Percentiles rank a stretch among this genome's conserved stretches.
phyloP scores from a whole-genome alignment of 2,797 vertebrate species.

The Gallinago solitaria region DNA sequence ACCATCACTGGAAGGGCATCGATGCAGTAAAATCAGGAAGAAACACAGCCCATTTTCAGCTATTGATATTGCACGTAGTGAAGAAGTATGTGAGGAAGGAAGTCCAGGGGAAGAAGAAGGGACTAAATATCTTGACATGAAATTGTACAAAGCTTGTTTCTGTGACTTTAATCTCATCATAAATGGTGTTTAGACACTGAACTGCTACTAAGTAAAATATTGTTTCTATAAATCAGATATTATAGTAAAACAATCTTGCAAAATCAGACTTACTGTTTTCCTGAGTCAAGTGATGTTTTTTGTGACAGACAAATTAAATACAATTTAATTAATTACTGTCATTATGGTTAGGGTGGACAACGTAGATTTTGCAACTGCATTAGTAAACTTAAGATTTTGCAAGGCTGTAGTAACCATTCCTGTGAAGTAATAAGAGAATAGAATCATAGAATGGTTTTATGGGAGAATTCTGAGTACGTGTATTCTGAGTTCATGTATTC shows the following conservation, averaged over 20 bases:
- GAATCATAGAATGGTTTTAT: conserved; percentile 39
- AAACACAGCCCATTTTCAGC: not conserved
- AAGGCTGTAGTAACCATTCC: conserved; percentile 71
- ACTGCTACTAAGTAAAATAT: conserved; percentile 18
- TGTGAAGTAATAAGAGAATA: conserved; percentile 58
- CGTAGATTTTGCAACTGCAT: conserved; percentile 14
- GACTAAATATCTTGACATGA: not conserved
- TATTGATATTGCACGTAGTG: not conserved
- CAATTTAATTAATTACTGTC: conserved; percentile 26
- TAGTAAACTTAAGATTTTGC: conserved; percentile 60
- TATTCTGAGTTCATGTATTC: too few species aligned
- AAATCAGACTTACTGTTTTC: conserved; percentile 40
- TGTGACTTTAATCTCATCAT: conserved; percentile 15
- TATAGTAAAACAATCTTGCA: conserved; percentile 61
- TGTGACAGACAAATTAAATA: conserved; percentile 1
- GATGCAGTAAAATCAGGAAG: not conserved
- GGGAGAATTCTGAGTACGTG: conserved; percentile 12
- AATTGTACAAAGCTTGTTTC: not conserved
- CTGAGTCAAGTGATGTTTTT: conserved; percentile 8
- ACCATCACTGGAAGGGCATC: not conserved
- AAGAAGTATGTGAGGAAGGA: not conserved
- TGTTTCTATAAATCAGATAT: conserved; percentile 26
- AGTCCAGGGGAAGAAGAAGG: not conserved
- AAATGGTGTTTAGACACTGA: conserved; percentile 18
- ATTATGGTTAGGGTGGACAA: conserved; percentile 31